phyloP scores from a whole-genome alignment of 2,797 vertebrate species.

The Staurois parvus region DNA sequence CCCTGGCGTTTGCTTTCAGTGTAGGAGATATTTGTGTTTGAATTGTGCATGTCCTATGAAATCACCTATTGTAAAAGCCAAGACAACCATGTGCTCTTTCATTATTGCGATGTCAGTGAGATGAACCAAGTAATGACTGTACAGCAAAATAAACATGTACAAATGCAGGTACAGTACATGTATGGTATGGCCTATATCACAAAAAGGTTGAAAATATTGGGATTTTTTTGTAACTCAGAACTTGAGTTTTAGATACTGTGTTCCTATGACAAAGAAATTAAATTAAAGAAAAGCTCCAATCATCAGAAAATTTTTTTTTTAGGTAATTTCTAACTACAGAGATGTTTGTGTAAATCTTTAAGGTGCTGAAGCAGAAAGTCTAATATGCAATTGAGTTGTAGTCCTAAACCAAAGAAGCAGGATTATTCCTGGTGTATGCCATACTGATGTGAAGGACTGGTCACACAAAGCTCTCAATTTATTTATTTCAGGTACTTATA shows the following conservation, averaged over 20 bases:
- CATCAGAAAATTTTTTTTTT: too few species aligned
- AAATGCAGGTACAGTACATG: background rate
- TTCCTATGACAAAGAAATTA: background rate
- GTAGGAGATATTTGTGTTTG: constrained; percentile 65
- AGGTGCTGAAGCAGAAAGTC: background rate
- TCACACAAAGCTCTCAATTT: too few species aligned
- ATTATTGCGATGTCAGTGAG: constrained; percentile 22
- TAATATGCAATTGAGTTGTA: background rate
- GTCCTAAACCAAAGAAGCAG: background rate
- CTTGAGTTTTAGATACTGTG: background rate
- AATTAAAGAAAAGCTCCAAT: background rate
- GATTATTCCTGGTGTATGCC: background rate
- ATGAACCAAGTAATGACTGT: constrained; percentile 54
- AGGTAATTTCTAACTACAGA: background rate
- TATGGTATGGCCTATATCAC: background rate
- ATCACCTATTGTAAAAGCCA: constrained; percentile 18
- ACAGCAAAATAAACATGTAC: background rate
- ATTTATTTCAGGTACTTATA: too few species aligned
- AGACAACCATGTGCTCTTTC: constrained; percentile 32
- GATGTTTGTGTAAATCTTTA: background rate
- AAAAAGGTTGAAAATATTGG: background rate
- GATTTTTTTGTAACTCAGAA: background rate
- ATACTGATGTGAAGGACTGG: background rate
- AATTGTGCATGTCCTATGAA: constrained; percentile 60
- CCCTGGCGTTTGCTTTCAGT: constrained; percentile 63